Conservation (phyloP, 2,113 vertebrate species). For the Falco punctatus region DNA sequence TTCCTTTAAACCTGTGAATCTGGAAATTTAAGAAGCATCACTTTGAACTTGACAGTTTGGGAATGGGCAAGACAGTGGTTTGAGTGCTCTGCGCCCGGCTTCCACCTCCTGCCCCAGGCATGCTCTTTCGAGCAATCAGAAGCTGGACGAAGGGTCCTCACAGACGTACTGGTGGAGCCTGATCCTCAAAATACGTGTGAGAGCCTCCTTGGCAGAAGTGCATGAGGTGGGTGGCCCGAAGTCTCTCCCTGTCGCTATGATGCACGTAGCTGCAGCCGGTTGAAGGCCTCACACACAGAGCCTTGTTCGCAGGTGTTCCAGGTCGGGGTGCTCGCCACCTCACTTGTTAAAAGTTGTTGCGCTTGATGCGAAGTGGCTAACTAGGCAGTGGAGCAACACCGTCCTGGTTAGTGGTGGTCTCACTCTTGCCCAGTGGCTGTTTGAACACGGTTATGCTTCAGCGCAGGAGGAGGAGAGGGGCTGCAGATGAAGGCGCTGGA, state of each 20-base stretch:
- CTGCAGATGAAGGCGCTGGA: background rate
- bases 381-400: too few relatives aligned
- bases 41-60: background rate
- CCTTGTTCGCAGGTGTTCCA: fast-evolving
- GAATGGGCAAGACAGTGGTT: background rate
- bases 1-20: background rate
- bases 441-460: background rate
- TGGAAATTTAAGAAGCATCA: background rate
- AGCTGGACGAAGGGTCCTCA: background rate
- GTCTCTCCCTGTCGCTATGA: background rate
- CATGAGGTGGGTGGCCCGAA: background rate
- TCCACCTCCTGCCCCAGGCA: too few relatives aligned
- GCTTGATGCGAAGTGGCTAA: background rate
- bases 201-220: background rate
- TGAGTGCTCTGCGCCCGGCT: fast-evolving
- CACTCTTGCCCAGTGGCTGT: background rate
- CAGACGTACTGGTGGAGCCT: background rate
- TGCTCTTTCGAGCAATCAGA: fast-evolving
- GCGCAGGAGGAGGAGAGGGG: background rate
- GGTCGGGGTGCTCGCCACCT: background rate
- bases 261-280: fast-evolving
- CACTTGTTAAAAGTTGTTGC: background rate
- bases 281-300: background rate
- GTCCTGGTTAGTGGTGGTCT: too few relatives aligned
- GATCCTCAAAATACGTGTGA: background rate